phyloP scores from a whole-genome alignment of 30 jellyfish, hydroid and myxozoan genomes.

The Cassiopea xamachana region DNA sequence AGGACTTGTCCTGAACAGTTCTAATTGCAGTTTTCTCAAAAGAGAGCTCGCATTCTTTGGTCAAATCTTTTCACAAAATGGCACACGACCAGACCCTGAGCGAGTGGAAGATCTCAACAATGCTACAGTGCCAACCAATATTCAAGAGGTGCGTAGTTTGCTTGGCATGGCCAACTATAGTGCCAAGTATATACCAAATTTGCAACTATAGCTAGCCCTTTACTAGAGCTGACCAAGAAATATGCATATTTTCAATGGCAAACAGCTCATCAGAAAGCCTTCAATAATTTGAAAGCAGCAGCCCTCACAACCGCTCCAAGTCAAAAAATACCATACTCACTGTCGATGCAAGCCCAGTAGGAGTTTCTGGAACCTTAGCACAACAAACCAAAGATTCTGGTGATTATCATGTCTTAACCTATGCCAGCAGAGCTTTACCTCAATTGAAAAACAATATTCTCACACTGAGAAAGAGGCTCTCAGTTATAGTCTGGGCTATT shows the following conservation, averaged over 20 bases:
- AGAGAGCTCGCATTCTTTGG: conserved; percentile 61
- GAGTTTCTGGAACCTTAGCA: conserved; percentile 35
- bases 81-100: conserved; percentile 55
- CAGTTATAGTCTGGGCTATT: conserved; percentile 34
- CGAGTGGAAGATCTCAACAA: conserved; percentile 5
- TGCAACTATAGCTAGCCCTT: conserved; percentile 48
- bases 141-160: conserved; percentile 45
- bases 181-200: conserved; percentile 21
- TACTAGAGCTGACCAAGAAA: conserved; percentile 45
- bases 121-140: conserved; percentile 37
- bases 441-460: conserved; percentile 40
- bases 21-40: conserved; percentile 56
- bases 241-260: conserved; percentile 29
- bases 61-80: conserved; percentile 31
- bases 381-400: conserved; percentile 7
- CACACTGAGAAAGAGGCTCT: conserved; percentile 46
- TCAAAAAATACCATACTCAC: conserved; percentile 9
- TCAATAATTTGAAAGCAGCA: not conserved
- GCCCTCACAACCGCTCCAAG: conserved; percentile 44
- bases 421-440: conserved; percentile 33
- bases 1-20: conserved; percentile 31
- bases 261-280: conserved; percentile 20
- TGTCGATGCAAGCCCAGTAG: conserved; percentile 56
- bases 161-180: conserved; percentile 63
- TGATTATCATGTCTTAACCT: conserved; percentile 5